phyloP scores from a whole-genome alignment of 2,113 vertebrate species.

The Ramphastos sulfuratus region DNA sequence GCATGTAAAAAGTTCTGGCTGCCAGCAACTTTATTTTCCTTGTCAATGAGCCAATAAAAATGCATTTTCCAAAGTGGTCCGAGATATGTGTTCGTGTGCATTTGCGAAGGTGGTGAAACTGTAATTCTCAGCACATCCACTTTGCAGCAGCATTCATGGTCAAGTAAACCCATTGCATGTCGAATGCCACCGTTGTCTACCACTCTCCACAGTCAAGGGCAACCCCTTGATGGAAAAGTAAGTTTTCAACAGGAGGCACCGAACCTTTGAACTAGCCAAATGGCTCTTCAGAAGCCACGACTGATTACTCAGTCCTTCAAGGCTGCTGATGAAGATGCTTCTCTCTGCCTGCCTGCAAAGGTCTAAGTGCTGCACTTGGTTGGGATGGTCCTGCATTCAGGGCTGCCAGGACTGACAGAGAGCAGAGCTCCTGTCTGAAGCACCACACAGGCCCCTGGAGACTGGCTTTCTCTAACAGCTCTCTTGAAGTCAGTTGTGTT shows the following conservation, averaged over 20 bases:
- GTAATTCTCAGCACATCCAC: neutral
- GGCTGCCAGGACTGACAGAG: neutral
- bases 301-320: neutral
- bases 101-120: neutral
- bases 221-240: neutral
- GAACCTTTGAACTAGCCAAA: neutral
- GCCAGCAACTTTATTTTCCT: conserved; percentile 48
- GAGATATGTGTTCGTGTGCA: neutral
- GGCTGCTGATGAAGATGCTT: neutral
- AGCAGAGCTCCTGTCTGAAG: neutral
- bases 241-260: neutral
- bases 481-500: neutral
- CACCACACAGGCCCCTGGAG: rapidly evolving
- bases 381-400: neutral
- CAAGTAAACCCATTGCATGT: neutral
- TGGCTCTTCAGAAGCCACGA: neutral
- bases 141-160: neutral
- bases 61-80: conserved; percentile 7
- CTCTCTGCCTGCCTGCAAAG: neutral
- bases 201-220: neutral
- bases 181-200: rapidly evolving
- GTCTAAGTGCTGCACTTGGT: neutral
- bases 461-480: neutral
- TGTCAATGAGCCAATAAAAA: neutral
- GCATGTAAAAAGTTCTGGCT: conserved; percentile 57